These are phyloP conservation scores for Acrobasis suavella DNA, from an alignment of 2,888 invertebrate genomes.

Conservation along the genomic window DNA sequence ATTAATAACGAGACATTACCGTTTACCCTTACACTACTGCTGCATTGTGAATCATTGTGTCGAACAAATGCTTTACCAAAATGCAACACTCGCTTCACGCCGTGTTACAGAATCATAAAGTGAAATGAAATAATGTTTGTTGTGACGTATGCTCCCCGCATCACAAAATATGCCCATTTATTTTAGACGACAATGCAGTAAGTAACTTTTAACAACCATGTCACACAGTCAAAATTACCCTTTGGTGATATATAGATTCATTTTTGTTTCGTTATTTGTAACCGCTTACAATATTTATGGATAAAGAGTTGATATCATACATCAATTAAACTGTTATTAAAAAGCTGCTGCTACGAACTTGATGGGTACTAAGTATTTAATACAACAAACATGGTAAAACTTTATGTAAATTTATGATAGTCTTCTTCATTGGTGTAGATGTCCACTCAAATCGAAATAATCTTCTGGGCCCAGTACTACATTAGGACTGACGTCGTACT, in stretches of 20 bases:
- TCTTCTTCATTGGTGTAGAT: too few relatives aligned
- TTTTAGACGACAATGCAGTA: conserved; percentile 75
- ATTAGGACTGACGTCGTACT: too few relatives aligned
- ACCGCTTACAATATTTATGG: background rate
- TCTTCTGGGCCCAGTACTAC: too few relatives aligned
- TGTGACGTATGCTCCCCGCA: conserved; percentile 76
- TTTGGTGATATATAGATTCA: conserved; percentile 52
- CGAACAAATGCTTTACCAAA: conserved; percentile 63
- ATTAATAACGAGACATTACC: conserved; percentile 55
- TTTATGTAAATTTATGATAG: too few relatives aligned
- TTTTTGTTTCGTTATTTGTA: conserved; percentile 25
- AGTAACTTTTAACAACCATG: conserved; percentile 73
- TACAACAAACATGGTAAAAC: too few relatives aligned
- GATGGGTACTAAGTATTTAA: background rate
- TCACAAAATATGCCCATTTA: conserved; percentile 75
- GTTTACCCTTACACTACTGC: conserved; percentile 44
- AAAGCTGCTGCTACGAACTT: background rate
- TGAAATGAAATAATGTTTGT: conserved; percentile 78
- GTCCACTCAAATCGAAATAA: too few relatives aligned
- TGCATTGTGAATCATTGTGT: conserved; percentile 56
- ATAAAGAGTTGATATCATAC: too few relatives aligned
- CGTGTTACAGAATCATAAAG: conserved; percentile 73
- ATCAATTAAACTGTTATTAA: too few relatives aligned
- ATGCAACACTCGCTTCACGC: conserved; percentile 68
- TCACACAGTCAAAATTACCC: conserved; percentile 65